These are phyloP conservation scores for Pocota personata DNA, from an alignment of 2,888 invertebrate genomes.

Conservation along the genomic window DNA sequence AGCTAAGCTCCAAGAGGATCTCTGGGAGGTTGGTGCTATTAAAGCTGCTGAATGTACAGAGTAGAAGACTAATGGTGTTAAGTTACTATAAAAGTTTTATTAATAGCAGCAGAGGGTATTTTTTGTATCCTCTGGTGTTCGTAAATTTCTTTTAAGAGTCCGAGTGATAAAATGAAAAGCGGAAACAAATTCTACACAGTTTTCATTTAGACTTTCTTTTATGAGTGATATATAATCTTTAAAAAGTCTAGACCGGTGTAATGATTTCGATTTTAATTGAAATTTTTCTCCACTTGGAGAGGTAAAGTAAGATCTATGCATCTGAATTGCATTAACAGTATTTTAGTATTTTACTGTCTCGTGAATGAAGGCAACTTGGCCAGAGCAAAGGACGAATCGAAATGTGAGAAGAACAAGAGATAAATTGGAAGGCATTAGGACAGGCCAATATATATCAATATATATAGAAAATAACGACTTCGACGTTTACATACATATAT, in stretches of 20 bases:
- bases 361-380: no score
- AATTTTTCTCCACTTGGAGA: background rate
- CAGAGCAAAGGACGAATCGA: no score
- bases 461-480: no score
- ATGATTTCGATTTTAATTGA: background rate
- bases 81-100: constrained; percentile 66
- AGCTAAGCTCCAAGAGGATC: background rate
- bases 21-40: constrained; percentile 24
- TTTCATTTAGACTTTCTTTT: background rate
- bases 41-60: constrained; percentile 39
- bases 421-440: no score
- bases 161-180: background rate
- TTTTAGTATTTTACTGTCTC: no score
- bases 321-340: background rate
- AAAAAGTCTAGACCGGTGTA: background rate
- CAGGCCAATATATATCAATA: no score
- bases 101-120: constrained; percentile 30
- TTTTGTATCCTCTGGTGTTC: constrained; percentile 12
- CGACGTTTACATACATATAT: no score
- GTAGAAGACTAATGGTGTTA: constrained; percentile 66
- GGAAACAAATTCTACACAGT: background rate
- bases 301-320: background rate
- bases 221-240: background rate
- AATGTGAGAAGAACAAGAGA: no score
- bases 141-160: constrained; percentile 18